Conservation (phyloP, 2,113 vertebrate species). For the Helogale parvula region DNA sequence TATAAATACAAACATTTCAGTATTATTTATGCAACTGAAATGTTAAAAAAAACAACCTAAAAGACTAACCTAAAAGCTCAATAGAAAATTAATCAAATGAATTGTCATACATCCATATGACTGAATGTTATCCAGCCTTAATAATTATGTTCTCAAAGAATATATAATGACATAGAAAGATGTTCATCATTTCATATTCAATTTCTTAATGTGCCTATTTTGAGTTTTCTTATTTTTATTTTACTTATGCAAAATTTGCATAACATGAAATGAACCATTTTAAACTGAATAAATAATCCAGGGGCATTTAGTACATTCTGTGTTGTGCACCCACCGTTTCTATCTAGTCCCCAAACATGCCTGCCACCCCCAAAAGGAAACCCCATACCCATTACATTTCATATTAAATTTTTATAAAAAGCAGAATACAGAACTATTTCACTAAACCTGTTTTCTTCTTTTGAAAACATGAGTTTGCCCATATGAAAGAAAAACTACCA, state of each 20-base stretch:
- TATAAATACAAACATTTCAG: not conserved
- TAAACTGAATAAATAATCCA: not conserved
- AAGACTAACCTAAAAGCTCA: not conserved
- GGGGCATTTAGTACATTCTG: not conserved
- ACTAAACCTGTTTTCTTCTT: not conserved
- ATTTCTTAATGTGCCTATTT: not conserved
- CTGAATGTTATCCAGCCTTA: not conserved
- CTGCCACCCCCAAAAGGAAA: not conserved
- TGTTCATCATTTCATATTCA: not conserved
- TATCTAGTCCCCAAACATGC: not conserved
- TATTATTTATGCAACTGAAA: not conserved
- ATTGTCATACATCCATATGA: not conserved
- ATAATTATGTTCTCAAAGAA: not conserved
- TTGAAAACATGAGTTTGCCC: not conserved
- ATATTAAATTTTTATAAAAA: conserved; percentile 42
- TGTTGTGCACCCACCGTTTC: not conserved
- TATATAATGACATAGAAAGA: not conserved
- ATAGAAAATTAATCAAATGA: not conserved
- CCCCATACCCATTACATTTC: not conserved
- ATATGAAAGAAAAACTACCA: not conserved
- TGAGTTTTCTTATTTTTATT: not conserved
- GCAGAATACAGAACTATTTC: not conserved
- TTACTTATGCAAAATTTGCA: not conserved
- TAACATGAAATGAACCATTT: not conserved
- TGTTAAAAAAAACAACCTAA: not conserved